These are phyloP conservation scores for Liolophura sinensis DNA, from an alignment of 1,140 invertebrate species.

Conservation along the genomic window DNA sequence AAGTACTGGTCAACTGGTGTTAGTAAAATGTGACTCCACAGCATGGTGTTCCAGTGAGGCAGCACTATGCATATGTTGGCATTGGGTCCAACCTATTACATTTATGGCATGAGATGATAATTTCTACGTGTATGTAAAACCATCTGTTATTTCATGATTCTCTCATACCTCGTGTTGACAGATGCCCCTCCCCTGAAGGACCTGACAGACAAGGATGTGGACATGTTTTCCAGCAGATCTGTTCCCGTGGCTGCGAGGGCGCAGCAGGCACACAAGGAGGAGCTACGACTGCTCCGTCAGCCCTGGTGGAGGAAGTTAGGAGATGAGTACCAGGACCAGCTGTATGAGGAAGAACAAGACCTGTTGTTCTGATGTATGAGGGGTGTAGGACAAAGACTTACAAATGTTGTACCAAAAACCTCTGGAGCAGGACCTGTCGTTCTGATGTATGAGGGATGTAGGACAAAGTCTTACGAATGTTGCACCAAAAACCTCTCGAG, in stretches of 20 bases:
- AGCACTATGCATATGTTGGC: no score
- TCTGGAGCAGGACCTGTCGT: constrained; percentile 6
- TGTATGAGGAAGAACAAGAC: constrained; percentile 36
- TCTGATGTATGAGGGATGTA: no score
- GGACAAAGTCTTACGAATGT: no score
- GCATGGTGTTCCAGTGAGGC: no score
- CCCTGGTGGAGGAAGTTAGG: constrained; percentile 54
- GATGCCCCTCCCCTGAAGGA: constrained; percentile 50
- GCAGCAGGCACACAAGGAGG: constrained; percentile 38
- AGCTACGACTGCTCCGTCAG: constrained; percentile 36
- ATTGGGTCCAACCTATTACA: neutral
- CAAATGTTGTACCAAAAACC: no score
- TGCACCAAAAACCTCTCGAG: no score
- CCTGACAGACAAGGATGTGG: constrained; percentile 45
- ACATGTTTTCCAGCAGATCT: constrained; percentile 48
- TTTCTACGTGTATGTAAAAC: neutral
- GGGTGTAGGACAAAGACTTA: no score
- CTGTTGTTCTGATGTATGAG: constrained; percentile 28
- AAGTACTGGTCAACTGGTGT: neutral
- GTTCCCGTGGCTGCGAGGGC: constrained; percentile 53
- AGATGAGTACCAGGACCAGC: constrained; percentile 45
- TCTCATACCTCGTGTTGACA: constrained; percentile 21
- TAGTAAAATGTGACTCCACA: no score
- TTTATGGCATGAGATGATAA: neutral
- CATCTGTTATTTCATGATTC: neutral